phyloP scores from a whole-genome alignment of 2,797 vertebrate genomes.

The Danionella dracula region DNA sequence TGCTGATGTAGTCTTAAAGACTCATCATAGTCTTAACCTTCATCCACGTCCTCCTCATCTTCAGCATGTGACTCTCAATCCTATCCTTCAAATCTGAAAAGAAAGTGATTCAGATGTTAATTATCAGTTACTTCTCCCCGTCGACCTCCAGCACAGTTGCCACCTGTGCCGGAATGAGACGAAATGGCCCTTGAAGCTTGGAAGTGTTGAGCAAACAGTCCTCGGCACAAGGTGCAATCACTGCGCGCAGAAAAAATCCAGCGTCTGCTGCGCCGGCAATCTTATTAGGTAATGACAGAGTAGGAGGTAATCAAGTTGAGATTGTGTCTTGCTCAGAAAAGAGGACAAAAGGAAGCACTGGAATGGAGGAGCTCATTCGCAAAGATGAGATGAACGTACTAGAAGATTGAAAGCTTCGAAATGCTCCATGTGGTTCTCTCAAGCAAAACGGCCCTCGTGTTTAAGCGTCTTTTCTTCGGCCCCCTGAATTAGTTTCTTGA shows the following conservation, averaged over 20 bases:
- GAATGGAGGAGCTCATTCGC: conserved; percentile 50
- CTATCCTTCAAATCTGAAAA: conserved; percentile 43
- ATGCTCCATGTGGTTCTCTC: conserved; percentile 34
- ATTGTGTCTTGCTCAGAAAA: conserved; percentile 55
- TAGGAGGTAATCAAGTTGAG: conserved; percentile 61
- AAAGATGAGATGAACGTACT: conserved; percentile 42
- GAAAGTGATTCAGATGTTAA: conserved; percentile 60
- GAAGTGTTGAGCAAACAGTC: conserved; percentile 60
- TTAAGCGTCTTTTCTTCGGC: conserved; percentile 44
- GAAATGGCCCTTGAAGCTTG: conserved; percentile 55
- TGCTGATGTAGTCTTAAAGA: no score
- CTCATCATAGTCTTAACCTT: no score
- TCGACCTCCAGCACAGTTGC: conserved; percentile 53
- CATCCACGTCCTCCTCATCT: conserved; percentile 23
- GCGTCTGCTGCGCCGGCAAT: conserved; percentile 48
- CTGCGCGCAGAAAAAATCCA: conserved; percentile 44
- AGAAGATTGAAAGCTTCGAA: conserved; percentile 42
- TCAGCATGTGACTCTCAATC: conserved; percentile 33
- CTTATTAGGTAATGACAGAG: conserved; percentile 62
- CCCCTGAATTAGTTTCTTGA: conserved; percentile 53
- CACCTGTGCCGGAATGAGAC: conserved; percentile 58
- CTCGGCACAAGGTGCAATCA: conserved; percentile 61
- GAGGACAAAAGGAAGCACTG: conserved; percentile 55
- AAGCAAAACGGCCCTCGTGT: conserved; percentile 36
- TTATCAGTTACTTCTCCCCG: conserved; percentile 57